Evolutionary conservation across 2,113 vertebrate species (phyloP).

Genomic region (Vicugna pacos): DNA sequence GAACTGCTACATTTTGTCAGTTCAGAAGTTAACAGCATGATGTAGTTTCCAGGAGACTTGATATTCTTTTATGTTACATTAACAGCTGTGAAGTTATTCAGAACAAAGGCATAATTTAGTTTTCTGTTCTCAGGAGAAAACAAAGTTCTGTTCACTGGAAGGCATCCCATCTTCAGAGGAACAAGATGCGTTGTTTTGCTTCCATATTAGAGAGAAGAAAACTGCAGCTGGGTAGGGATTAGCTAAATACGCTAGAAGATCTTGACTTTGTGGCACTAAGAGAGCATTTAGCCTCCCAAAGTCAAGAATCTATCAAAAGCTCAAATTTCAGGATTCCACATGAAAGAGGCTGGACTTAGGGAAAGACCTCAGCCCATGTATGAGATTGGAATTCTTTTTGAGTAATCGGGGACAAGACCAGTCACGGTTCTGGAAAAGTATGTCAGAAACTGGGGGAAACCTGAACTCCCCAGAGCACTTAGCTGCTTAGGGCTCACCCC

Average conservation of each 20-base stretch:
- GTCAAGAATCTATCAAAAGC: not conserved
- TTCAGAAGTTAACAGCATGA: not conserved
- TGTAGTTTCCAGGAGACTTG: not conserved
- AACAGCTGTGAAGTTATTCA: conserved; percentile 19
- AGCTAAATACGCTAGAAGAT: not conserved
- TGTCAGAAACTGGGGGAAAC: not conserved
- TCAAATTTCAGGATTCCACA: not conserved
- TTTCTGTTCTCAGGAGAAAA: conserved; percentile 28
- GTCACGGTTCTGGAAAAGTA: not conserved
- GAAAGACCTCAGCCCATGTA: not conserved
- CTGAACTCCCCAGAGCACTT: not conserved
- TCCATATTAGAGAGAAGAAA: not conserved
- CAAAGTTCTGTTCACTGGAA: conserved; percentile 7
- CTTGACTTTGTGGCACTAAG: not conserved
- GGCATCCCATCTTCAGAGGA: not conserved
- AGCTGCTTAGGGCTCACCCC: not conserved
- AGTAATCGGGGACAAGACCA: not conserved
- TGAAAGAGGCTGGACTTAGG: not conserved
- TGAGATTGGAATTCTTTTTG: not conserved
- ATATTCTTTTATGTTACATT: not conserved
- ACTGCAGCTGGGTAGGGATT: not conserved
- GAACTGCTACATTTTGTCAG: not conserved
- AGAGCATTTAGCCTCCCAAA: not conserved
- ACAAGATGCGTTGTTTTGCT: not conserved
- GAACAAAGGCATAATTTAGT: not conserved